phyloP scores from a whole-genome alignment of 2,888 invertebrate species.

The Cantharis rufa region DNA sequence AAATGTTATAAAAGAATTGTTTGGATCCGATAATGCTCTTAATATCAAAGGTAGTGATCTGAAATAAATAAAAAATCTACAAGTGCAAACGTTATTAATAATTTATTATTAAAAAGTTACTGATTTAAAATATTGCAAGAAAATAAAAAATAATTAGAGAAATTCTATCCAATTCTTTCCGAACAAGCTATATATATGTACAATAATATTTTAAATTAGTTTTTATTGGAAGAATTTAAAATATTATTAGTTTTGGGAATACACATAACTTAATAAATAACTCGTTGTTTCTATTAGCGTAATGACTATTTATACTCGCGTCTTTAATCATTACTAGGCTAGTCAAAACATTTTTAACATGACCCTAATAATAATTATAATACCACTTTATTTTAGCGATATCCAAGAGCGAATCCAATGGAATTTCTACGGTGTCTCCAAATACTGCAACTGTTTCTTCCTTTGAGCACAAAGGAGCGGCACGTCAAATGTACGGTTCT shows the following conservation, averaged over 20 bases:
- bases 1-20: no score
- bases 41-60: no score
- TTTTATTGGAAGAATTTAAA: not conserved
- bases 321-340: slow-evolving; percentile 2
- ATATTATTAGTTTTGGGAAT: not conserved
- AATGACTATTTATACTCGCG: slow-evolving; percentile 19
- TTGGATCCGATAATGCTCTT: no score
- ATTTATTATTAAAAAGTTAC: no score
- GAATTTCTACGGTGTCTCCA: slow-evolving; percentile 32
- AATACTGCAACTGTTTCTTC: slow-evolving; percentile 55
- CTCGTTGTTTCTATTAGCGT: slow-evolving; percentile 8
- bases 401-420: slow-evolving; percentile 12
- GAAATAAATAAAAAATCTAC: no score
- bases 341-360: not conserved
- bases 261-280: slow-evolving; percentile 5
- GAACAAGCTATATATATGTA: not conserved
- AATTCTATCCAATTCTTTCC: not conserved
- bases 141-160: no score
- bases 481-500: slow-evolving; percentile 63
- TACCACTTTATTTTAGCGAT: slow-evolving; percentile 8
- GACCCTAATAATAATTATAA: not conserved
- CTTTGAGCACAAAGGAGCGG: slow-evolving; percentile 56
- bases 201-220: not conserved
- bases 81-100: no score
- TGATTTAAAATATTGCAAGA: no score